A percentile compares a stretch with the other conserved stretches of the same genome.
Evolutionary conservation across 1,140 invertebrate genomes (phyloP).

Genomic region (Monomorium pharaonis): DNA sequence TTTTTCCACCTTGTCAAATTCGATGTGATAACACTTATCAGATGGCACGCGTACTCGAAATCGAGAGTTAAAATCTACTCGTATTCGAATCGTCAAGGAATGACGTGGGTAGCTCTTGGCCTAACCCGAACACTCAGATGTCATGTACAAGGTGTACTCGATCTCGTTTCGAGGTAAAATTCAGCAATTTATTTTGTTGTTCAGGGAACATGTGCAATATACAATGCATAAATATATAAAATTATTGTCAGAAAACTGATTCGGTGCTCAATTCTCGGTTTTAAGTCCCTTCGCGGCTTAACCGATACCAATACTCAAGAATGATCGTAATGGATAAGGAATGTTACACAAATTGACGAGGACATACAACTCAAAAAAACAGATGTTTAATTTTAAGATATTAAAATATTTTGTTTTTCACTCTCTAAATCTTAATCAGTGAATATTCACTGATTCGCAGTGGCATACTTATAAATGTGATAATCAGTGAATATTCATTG

Average conservation of each 20-base stretch:
- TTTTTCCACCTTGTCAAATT: conserved; percentile 10
- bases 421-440: too few relatives aligned
- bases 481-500: too few relatives aligned
- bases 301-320: not conserved
- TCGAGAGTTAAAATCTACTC: not conserved
- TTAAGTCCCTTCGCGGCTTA: not conserved
- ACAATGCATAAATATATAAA: not conserved
- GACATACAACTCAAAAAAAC: not conserved
- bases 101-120: conserved; percentile 14
- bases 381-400: too few relatives aligned
- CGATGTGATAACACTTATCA: conserved; percentile 8
- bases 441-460: too few relatives aligned
- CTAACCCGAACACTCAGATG: conserved; percentile 20
- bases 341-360: not conserved
- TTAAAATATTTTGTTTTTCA: too few relatives aligned
- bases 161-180: conserved; percentile 17
- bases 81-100: not conserved
- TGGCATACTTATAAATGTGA: too few relatives aligned
- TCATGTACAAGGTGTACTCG: conserved; percentile 5
- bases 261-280: conserved; percentile 13
- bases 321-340: not conserved
- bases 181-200: not conserved
- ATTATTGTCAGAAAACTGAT: not conserved
- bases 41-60: not conserved
- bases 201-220: not conserved